A percentile compares a stretch with the other conserved stretches of the same genome.
These are phyloP conservation scores for Carcharodon carcharias DNA, from an alignment of 2,797 vertebrate genomes.

Conservation along the genomic window DNA sequence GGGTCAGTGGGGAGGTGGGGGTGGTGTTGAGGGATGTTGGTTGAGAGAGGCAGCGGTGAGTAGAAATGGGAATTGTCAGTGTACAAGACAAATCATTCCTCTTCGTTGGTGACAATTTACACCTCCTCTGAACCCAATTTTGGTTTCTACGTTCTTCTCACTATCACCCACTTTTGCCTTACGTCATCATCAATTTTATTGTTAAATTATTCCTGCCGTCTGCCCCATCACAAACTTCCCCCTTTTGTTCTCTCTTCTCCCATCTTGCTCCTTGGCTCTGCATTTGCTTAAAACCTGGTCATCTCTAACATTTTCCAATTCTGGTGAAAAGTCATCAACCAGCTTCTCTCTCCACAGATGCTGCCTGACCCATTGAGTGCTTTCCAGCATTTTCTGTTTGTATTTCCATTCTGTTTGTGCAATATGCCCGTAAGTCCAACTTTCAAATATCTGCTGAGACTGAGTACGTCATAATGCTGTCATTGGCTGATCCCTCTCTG, in stretches of 20 bases:
- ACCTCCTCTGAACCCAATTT: neutral
- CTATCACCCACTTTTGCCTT: neutral
- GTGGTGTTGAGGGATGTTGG: no score
- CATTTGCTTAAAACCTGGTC: neutral
- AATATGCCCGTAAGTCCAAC: neutral
- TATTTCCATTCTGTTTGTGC: neutral
- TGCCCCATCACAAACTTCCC: neutral
- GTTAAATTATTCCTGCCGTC: neutral
- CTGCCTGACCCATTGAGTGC: neutral
- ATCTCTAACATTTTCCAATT: neutral
- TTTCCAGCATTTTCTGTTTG: neutral
- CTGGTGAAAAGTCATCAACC: neutral
- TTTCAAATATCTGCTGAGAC: neutral
- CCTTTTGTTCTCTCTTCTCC: neutral
- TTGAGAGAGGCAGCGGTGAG: neutral
- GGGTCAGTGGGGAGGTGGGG: no score
- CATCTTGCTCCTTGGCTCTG: neutral
- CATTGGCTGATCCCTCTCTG: neutral
- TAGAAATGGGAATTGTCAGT: neutral
- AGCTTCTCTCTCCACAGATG: neutral
- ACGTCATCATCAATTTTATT: neutral
- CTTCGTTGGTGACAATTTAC: neutral
- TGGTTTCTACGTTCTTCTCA: neutral
- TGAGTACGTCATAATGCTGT: neutral
- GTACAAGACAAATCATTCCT: neutral